A percentile compares a stretch with the other conserved stretches of the same genome.
These are phyloP conservation scores for Drosophila tanythrix DNA, from an alignment of 2,888 invertebrate genomes.

Conservation along the genomic window DNA sequence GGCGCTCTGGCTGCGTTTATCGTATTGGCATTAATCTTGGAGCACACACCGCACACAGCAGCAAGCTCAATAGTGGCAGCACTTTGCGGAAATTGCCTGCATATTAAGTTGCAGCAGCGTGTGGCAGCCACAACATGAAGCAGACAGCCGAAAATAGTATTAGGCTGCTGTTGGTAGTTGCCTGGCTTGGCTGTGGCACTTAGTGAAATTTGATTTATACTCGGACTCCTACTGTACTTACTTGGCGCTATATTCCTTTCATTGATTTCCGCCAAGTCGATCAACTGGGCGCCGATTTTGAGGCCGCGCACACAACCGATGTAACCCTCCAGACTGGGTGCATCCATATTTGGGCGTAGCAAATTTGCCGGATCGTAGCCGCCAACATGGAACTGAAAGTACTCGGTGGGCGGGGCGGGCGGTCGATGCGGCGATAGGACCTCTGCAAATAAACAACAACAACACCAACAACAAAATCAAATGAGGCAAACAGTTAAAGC, in stretches of 20 bases:
- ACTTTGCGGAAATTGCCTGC: slow-evolving; percentile 79
- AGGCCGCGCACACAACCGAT: slow-evolving; percentile 95
- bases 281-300: slow-evolving; percentile 92
- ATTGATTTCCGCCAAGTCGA: slow-evolving; percentile 91
- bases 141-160: slow-evolving; percentile 28
- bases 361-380: slow-evolving; percentile 92
- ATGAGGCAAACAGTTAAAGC: slow-evolving; percentile 43
- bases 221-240: slow-evolving; percentile 81
- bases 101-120: slow-evolving; percentile 67
- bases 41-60: slow-evolving; percentile 8
- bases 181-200: slow-evolving; percentile 15
- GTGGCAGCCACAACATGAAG: slow-evolving; percentile 29
- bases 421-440: slow-evolving; percentile 94
- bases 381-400: slow-evolving; percentile 94
- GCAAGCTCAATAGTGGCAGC: slow-evolving; percentile 41
- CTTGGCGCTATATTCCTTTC: slow-evolving; percentile 89
- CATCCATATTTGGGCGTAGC: slow-evolving; percentile 86
- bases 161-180: slow-evolving; percentile 13
- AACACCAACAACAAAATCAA: slow-evolving; percentile 64
- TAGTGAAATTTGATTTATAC: slow-evolving; percentile 71
- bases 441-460: slow-evolving; percentile 86
- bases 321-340: slow-evolving; percentile 88
- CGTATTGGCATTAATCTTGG: slow-evolving; percentile 79
- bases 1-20: slow-evolving; percentile 56
- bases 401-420: slow-evolving; percentile 94